Evolutionary conservation across 2,797 vertebrate genomes (phyloP).

Genomic region (Sarcophilus harrisii): DNA sequence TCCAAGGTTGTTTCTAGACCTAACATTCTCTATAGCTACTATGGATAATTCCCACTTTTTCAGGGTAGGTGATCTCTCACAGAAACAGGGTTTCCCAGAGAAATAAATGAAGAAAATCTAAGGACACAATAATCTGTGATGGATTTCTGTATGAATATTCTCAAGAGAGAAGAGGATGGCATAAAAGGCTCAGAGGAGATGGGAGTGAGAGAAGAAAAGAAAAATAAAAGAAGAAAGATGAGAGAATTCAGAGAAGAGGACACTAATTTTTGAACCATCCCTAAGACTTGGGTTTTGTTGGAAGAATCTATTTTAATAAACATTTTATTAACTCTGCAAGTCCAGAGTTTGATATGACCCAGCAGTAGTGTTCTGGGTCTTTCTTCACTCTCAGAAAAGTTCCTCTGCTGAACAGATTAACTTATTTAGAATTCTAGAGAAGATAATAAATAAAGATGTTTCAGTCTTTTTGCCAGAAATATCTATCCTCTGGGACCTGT

Average conservation of each 20-base stretch:
- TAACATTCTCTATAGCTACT: constrained; percentile 3
- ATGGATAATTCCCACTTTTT: constrained; percentile 46
- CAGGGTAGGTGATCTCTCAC: not conserved
- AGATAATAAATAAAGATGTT: constrained; percentile 61
- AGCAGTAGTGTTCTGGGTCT: constrained; percentile 18
- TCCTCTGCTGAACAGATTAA: constrained; percentile 62
- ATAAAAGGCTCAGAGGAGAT: not conserved
- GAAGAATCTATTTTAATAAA: constrained; percentile 45
- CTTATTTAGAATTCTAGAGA: constrained; percentile 75
- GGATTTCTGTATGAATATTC: not conserved
- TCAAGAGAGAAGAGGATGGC: not conserved
- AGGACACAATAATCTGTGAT: not conserved
- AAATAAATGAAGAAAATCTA: not conserved
- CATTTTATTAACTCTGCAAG: constrained; percentile 36
- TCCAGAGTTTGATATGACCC: constrained; percentile 34
- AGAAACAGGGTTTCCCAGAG: constrained; percentile 36
- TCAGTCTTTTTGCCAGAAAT: constrained; percentile 73
- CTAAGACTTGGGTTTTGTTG: constrained; percentile 39
- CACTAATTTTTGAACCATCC: constrained; percentile 13
- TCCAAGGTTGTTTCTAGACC: not conserved
- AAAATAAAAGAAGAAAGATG: constrained; percentile 27
- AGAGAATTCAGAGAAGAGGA: constrained; percentile 25
- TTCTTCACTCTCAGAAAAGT: constrained; percentile 57
- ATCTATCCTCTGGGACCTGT: constrained; percentile 79
- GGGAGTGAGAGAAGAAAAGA: not conserved